A percentile compares a stretch with the other conserved stretches of the same genome.
phyloP scores from a whole-genome alignment of 2,797 vertebrate genomes.

The Falco cherrug region DNA sequence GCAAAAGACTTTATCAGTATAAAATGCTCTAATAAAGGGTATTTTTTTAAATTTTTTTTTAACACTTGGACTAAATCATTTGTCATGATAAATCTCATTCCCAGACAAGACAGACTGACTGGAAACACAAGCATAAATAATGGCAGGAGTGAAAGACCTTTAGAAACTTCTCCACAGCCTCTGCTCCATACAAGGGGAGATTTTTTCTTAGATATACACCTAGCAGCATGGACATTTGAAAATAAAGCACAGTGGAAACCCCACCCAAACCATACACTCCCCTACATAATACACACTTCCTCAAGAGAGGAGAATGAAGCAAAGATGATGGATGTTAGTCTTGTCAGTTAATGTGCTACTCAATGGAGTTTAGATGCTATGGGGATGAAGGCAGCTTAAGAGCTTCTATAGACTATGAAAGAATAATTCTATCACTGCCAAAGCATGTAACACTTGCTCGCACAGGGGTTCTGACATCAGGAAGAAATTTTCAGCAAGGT shows the following conservation, averaged over 20 bases:
- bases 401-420: slow-evolving; percentile 38
- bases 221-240: not conserved
- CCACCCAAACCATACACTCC: not conserved
- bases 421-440: slow-evolving; percentile 43
- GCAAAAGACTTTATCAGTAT: not conserved
- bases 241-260: not conserved
- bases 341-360: slow-evolving; percentile 37
- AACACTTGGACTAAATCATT: not conserved
- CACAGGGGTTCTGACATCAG: not conserved
- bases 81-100: not conserved
- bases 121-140: not conserved
- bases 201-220: not conserved
- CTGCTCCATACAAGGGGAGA: not conserved
- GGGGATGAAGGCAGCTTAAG: slow-evolving; percentile 26
- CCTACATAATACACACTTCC: not conserved
- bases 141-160: not conserved
- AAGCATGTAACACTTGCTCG: not conserved
- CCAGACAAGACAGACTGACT: not conserved
- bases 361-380: slow-evolving; percentile 25
- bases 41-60: not conserved
- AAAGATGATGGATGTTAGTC: slow-evolving; percentile 39
- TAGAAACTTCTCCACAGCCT: not conserved
- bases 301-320: not conserved
- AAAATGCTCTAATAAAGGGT: not conserved
- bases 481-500: slow-evolving; percentile 6